Base-by-base conservation (phyloP, 1,140 invertebrate genomes). In the Philotrypesis tridentata region DNA sequence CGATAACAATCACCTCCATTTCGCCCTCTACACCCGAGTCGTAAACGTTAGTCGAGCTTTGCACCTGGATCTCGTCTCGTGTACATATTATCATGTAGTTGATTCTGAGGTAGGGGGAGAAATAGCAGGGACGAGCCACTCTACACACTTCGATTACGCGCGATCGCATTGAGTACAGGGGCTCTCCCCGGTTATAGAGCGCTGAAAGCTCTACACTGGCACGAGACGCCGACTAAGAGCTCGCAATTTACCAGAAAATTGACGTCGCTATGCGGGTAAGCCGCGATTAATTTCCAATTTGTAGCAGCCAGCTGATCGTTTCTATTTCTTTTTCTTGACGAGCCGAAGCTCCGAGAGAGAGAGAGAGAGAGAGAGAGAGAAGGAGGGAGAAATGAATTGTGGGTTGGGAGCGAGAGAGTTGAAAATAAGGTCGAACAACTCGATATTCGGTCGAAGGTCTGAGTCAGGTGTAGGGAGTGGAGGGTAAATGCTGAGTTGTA, bases 201-300 rank as follows among this genome's bases (percentile, higher is more conserved):
- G 40, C 40, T 14, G 40, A 2, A 40, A n/a, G n/a, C n/a, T 9
- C 3, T 37, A 37, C 1, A 17, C 43, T 17, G 17, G 48, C 48
- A 55, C 48, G 48, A 55, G 48, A 55, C 21, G 48, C 7, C 48
- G 21, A 55, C 48, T 55, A 55, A 55, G 48, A 55, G 48, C 48
- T 27, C 12, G 63, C 27, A 65, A 65, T 65, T 65, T 65, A 14
- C 63, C 25, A 65, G 63, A 65, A 65, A 65, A 65, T 65, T 65
- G 63, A 65, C 63, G 27, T 65, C 27, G 27, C 12, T 65, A 7
- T n/a, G 9, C 63, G 27, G 14, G 63, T 29, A 29, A 65, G 63
- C 23, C 63, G 27, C 27, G 63, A 65, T 65, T 65, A 65, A 65
- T 65, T 65, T 65, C 27, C 63, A 55, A 55, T 55, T 55, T n/a